A percentile compares a stretch with the other conserved stretches of the same genome.
phyloP scores from a whole-genome alignment of 2,797 vertebrate genomes.

The Darevskia nairensis region DNA sequence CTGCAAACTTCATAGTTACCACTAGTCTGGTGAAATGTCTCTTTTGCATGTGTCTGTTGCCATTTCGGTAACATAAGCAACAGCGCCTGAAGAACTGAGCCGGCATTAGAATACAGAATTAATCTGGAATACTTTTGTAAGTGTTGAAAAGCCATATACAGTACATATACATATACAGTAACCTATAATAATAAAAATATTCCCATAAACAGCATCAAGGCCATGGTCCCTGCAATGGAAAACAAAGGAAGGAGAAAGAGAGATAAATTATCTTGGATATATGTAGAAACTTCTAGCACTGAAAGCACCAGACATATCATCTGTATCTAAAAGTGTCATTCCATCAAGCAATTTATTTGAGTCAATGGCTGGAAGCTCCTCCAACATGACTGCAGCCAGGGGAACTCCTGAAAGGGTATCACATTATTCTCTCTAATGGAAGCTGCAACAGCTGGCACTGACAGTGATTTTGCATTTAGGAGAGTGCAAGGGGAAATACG shows the following conservation, averaged over 20 bases:
- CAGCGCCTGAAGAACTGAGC: too few relatives aligned
- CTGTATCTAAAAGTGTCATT: conserved; percentile 32
- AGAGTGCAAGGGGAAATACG: conserved; percentile 29
- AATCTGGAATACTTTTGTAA: neutral
- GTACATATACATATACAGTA: too few relatives aligned
- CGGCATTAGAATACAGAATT: too few relatives aligned
- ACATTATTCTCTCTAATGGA: conserved; percentile 51
- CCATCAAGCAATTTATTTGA: conserved; percentile 47
- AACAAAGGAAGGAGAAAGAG: neutral
- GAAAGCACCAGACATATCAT: conserved; percentile 17
- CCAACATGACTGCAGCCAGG: conserved; percentile 36
- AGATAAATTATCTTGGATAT: neutral
- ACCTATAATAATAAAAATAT: neutral
- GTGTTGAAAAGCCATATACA: neutral
- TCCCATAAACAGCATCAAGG: neutral
- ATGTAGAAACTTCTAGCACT: neutral
- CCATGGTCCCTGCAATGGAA: neutral
- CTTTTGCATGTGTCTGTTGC: neutral
- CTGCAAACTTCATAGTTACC: neutral
- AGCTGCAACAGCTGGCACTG: conserved; percentile 29
- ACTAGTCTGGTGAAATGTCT: neutral
- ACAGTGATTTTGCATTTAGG: conserved; percentile 51
- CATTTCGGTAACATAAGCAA: neutral
- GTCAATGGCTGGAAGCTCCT: conserved; percentile 17
- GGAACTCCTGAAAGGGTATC: conserved; percentile 30